phyloP scores from a whole-genome alignment of 1,140 invertebrate genomes.

The Danaus plexippus region DNA sequence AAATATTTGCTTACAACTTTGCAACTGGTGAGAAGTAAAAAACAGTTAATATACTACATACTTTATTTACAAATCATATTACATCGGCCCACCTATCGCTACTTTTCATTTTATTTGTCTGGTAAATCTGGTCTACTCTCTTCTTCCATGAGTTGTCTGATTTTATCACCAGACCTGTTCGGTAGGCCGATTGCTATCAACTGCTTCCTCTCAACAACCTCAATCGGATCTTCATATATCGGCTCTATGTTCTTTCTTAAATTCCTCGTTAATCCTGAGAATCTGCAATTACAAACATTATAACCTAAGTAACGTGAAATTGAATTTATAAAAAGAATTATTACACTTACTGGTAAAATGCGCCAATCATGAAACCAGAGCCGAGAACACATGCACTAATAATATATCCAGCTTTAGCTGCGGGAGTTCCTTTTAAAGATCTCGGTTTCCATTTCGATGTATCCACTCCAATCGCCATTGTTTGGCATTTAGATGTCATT shows the following conservation, averaged over 20 bases:
- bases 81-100: constrained; percentile 28
- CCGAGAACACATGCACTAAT: constrained; percentile 43
- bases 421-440: constrained; percentile 69
- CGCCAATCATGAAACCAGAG: constrained; percentile 42
- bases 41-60: constrained; percentile 30
- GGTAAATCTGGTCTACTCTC: constrained; percentile 39
- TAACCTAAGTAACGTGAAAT: background rate
- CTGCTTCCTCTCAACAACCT: constrained; percentile 53
- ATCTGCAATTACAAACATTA: constrained; percentile 34
- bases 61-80: constrained; percentile 28
- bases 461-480: constrained; percentile 61
- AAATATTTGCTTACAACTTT: constrained; percentile 54
- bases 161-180: constrained; percentile 31
- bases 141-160: constrained; percentile 41
- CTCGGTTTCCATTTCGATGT: constrained; percentile 69
- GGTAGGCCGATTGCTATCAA: constrained; percentile 49
- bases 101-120: constrained; percentile 38
- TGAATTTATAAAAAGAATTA: constrained; percentile 8
- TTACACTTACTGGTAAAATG: constrained; percentile 47
- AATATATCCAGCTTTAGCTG: constrained; percentile 55
- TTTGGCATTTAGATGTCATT: constrained; percentile 23
- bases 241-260: constrained; percentile 35
- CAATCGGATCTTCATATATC: constrained; percentile 54
- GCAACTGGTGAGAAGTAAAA: constrained; percentile 47
- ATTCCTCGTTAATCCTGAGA: constrained; percentile 34